phyloP scores from a whole-genome alignment of 2,888 invertebrate genomes.

The Dorcus parallelipipedus region DNA sequence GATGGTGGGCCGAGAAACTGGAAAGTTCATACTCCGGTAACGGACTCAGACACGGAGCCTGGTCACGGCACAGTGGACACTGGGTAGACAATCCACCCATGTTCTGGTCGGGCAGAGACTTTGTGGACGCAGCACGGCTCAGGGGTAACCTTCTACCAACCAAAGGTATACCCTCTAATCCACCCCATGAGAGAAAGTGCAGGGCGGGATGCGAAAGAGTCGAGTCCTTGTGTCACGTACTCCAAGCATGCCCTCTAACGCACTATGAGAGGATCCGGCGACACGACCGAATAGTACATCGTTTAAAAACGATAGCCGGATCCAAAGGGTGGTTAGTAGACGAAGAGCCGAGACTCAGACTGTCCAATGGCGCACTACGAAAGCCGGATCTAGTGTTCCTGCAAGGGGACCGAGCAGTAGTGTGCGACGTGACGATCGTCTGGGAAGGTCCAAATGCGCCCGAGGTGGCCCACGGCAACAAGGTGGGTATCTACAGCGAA shows the following conservation, averaged over 20 bases:
- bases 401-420: constrained; percentile 1
- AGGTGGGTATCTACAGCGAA: constrained; percentile 11
- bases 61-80: neutral
- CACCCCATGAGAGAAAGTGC: constrained; percentile 15
- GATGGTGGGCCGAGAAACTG: constrained; percentile 8
- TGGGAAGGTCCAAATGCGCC: constrained; percentile 21
- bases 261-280: constrained; percentile 20
- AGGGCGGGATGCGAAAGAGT: constrained; percentile 17
- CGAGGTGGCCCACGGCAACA: constrained; percentile 8
- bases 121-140: constrained; percentile 25
- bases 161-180: constrained; percentile 16
- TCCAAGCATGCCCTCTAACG: constrained; percentile 23
- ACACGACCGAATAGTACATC: constrained; percentile 11
- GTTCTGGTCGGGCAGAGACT: constrained; percentile 27
- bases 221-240: constrained; percentile 23
- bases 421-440: constrained; percentile 11
- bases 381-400: constrained; percentile 16
- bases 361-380: constrained; percentile 7
- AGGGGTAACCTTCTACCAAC: constrained; percentile 22
- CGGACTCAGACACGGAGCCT: constrained; percentile 12
- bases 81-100: constrained; percentile 19
- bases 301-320: neutral
- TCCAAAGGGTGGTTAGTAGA: constrained; percentile 9
- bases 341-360: constrained; percentile 13
- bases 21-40: constrained; percentile 11